Evolutionary conservation across 1,140 invertebrate genomes (phyloP).

Genomic region (Agrilus planipennis): DNA sequence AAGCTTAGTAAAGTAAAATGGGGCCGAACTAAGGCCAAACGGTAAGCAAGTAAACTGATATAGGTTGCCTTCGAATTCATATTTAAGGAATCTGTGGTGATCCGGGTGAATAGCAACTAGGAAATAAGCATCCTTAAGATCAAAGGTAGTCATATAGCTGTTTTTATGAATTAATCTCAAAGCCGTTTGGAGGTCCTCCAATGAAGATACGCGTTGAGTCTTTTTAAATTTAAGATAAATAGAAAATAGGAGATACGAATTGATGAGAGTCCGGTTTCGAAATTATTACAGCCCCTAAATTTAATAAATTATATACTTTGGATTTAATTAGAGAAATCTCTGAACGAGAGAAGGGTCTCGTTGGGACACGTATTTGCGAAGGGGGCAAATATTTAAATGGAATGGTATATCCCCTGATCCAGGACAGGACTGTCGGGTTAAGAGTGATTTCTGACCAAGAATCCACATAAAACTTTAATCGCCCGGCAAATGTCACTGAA

Average conservation of each 20-base stretch:
- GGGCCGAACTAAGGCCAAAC: conserved; percentile 14
- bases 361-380: background rate
- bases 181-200: conserved; percentile 22
- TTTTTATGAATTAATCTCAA: conserved; percentile 13
- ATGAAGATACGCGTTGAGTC: conserved; percentile 20
- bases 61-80: conserved; percentile 15
- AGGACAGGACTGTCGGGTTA: background rate
- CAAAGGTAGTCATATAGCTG: conserved; percentile 16
- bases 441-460: background rate
- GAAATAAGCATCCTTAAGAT: conserved; percentile 17
- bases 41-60: conserved; percentile 18
- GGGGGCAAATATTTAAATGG: background rate
- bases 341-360: background rate
- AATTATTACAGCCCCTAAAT: background rate
- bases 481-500: background rate
- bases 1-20: conserved; percentile 18
- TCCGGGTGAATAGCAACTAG: conserved; percentile 10
- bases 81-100: conserved; percentile 24
- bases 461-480: background rate
- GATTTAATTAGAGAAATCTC: background rate
- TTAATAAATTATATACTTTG: background rate
- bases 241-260: background rate
- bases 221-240: conserved; percentile 26
- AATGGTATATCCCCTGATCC: background rate
- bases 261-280: background rate